Conservation (phyloP, 2,797 vertebrate species). For the Leuciscus waleckii region DNA sequence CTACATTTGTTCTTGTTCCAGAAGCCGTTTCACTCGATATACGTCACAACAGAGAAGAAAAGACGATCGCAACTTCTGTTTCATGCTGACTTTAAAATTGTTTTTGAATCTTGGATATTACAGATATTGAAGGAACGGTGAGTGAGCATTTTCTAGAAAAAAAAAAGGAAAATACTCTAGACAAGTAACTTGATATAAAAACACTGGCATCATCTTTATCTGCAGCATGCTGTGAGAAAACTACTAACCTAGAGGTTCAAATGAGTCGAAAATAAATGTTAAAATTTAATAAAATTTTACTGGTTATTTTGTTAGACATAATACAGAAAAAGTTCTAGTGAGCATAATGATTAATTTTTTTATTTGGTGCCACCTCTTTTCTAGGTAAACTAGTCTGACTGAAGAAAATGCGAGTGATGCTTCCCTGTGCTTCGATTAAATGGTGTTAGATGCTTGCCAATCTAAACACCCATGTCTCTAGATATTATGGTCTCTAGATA, state of each 20-base stretch:
- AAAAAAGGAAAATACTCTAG: neutral
- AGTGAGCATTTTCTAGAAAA: neutral
- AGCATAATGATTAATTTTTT: neutral
- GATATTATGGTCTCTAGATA: no score
- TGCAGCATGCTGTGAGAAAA: no score
- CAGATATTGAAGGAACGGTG: neutral
- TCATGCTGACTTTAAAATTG: neutral
- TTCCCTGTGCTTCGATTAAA: neutral
- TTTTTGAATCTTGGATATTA: neutral
- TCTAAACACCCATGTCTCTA: neutral
- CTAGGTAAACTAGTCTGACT: neutral
- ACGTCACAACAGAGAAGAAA: neutral
- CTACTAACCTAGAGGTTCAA: neutral
- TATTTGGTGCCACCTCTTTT: neutral
- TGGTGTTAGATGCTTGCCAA: neutral
- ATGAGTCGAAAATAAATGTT: neutral
- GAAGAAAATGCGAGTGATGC: neutral
- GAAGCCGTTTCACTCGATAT: neutral
- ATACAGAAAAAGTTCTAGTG: neutral
- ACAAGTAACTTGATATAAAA: neutral
- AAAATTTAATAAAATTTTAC: no score
- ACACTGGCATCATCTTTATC: neutral
- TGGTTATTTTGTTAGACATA: neutral
- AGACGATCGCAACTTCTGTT: no score
- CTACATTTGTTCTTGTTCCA: neutral